phyloP scores from a whole-genome alignment of 2,113 vertebrate genomes.

The Alosa alosa region DNA sequence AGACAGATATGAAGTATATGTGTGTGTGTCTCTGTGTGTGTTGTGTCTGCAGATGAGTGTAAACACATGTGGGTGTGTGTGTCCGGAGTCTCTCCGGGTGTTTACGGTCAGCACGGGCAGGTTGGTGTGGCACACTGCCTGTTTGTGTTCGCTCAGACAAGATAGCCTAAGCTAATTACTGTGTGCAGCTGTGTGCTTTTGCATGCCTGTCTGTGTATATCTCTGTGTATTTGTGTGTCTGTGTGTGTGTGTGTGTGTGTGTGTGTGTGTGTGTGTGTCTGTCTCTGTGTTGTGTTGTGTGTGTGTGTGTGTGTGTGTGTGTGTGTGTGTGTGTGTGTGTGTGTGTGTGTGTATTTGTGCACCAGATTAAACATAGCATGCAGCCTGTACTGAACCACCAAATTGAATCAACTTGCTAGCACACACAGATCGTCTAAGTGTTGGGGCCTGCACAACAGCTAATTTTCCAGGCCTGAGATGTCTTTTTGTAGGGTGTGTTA shows the following conservation, averaged over 20 bases:
- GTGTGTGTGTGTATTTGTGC: neutral
- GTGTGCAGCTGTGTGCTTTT: neutral
- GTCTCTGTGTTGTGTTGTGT: slow-evolving; percentile 3
- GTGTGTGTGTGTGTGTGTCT: neutral
- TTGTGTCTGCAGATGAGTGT: too few species aligned
- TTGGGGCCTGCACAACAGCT: neutral
- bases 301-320: slow-evolving; percentile 7
- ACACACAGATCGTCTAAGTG: neutral
- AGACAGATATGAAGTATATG: too few species aligned
- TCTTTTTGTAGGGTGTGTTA: too few species aligned
- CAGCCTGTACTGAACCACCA: neutral
- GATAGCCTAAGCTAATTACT: neutral
- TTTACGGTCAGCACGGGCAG: neutral
- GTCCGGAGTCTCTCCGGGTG: neutral
- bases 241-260: slow-evolving; percentile 4
- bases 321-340: slow-evolving; percentile 9
- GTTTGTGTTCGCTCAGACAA: neutral
- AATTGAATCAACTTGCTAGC: neutral
- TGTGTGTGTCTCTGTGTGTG: too few species aligned
- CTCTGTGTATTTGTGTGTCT: neutral
- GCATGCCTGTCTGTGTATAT: neutral
- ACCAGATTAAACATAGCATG: neutral
- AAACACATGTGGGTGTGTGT: neutral
- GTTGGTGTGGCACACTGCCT: neutral
- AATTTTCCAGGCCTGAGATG: too few species aligned